Base-by-base conservation (phyloP, 2,113 vertebrate genomes). In the Platichthys stellatus region DNA sequence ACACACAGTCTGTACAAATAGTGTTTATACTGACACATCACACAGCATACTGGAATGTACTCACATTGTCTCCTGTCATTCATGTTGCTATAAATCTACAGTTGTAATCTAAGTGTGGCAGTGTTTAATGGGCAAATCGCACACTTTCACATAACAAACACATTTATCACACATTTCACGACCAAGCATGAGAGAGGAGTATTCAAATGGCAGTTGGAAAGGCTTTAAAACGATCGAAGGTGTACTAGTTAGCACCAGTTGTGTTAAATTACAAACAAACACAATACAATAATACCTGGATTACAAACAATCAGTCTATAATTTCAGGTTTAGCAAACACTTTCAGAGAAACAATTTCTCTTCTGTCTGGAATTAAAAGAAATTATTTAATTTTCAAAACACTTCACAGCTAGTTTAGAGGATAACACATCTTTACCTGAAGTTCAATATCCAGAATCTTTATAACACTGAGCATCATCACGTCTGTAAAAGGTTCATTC, bases 181-280 rank as follows among this genome's bases (percentile, higher is more conserved):
- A 31, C 76, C 63, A 80, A 51, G 49, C 6, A 62, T 9, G 13
- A 82, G 49, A 73, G 38, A 80, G 49, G 62, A 68, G 28, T 72
- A 53, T 83, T 77, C 65, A 72, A 85, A 84, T 65, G 68, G 81
- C 63, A 87, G 78, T 67, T 51, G 63, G 74, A 47, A 75, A 78
- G 67, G 63, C 59, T 84, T 28, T 78, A 71, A 74, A 56, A 81
- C 58, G 58, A 74, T 80, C 53, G 63, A 84, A 86, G 56, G 63
- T 71, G 65, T 67, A 78, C 62, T 72, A 77, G 73, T 89, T 90
- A 91, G 89, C 91, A 92, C 91, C 88, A 73, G 69, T 82, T 67
- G 72, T 82, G 76, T 84, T 85, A 82, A 76, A 51, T 72, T 72
- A 78, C 67, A 88, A 80, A 78, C 56, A 79, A 74, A 72, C 68